phyloP scores from a whole-genome alignment of 2,113 vertebrate genomes.

The Orcinus orca region DNA sequence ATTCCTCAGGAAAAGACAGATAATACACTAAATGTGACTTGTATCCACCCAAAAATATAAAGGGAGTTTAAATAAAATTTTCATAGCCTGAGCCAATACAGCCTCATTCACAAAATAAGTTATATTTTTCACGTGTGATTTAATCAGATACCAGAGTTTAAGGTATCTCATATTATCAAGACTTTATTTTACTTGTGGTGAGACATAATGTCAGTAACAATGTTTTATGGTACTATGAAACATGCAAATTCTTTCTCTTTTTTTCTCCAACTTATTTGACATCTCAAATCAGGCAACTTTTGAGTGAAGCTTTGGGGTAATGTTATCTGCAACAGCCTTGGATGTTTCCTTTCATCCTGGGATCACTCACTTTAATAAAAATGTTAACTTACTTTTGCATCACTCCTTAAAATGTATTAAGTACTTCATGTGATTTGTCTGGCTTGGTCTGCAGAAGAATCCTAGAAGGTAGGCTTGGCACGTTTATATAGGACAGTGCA shows the following conservation, averaged over 20 bases:
- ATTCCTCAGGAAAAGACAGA: background rate
- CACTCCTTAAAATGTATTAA: background rate
- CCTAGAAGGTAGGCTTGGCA: background rate
- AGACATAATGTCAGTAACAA: background rate
- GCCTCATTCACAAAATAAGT: background rate
- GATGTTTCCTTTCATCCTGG: background rate
- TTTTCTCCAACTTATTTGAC: background rate
- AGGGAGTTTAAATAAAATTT: background rate
- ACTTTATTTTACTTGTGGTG: background rate
- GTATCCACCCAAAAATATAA: background rate
- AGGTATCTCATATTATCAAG: background rate
- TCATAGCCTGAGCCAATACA: background rate
- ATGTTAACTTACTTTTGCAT: background rate
- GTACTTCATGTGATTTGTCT: background rate
- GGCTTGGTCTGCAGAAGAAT: background rate
- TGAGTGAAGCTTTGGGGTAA: background rate
- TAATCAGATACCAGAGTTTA: background rate
- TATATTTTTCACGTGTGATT: background rate
- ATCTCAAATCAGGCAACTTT: background rate
- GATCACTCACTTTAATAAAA: background rate
- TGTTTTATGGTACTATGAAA: constrained; percentile 24
- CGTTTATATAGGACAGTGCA: background rate
- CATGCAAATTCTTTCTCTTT: background rate
- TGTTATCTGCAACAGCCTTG: background rate
- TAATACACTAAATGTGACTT: background rate